Conservation (phyloP, 2,888 invertebrate genomes). For the Ctena decussata region DNA sequence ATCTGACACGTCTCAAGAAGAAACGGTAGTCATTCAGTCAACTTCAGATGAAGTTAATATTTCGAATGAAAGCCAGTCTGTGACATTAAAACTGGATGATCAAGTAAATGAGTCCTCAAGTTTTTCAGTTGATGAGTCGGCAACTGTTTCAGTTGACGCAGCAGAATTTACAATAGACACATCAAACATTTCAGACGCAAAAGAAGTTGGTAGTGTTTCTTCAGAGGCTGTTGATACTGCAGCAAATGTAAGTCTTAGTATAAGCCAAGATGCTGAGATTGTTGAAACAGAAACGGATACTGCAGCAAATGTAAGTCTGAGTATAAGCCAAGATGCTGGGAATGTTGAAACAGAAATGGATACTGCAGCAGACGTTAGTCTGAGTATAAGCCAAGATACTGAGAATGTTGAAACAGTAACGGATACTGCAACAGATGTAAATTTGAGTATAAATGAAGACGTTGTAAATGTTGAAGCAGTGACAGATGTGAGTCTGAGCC, state of each 20-base stretch:
- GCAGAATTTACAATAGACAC: neutral
- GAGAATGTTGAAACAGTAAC: neutral
- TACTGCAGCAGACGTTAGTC: neutral
- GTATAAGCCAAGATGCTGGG: neutral
- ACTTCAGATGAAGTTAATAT: neutral
- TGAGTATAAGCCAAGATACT: neutral
- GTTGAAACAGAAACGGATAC: neutral
- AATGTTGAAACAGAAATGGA: neutral
- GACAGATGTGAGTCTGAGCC: neutral
- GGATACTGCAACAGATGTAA: neutral
- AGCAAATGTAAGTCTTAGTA: neutral
- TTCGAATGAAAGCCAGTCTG: neutral
- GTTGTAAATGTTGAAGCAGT: neutral
- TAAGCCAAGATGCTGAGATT: neutral
- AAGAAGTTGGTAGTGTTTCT: neutral
- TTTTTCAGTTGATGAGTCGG: too few species aligned
- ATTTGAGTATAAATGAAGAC: neutral
- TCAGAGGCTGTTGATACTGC: neutral
- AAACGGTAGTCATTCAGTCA: neutral
- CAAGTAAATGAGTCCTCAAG: neutral
- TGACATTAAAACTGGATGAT: neutral
- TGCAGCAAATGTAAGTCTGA: neutral
- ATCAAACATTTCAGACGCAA: neutral
- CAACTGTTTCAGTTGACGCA: neutral
- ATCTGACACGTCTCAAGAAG: neutral